Conservation (phyloP, 2,113 vertebrate genomes). For the Girardinichthys multiradiatus region DNA sequence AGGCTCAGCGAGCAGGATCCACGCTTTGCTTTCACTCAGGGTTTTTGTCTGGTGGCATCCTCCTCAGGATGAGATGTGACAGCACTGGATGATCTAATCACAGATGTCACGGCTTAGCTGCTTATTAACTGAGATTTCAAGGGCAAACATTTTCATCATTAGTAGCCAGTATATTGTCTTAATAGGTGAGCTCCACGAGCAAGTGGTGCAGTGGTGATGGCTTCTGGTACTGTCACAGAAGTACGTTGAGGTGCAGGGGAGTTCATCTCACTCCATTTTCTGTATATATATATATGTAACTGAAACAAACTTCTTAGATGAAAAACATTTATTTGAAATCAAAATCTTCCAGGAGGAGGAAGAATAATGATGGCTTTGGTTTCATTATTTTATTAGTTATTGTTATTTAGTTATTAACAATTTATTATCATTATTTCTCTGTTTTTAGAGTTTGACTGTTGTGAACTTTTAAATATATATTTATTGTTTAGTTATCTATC, state of each 20-base stretch:
- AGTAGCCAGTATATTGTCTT: constrained; percentile 33
- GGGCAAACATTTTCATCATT: constrained; percentile 74
- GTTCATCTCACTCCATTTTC: constrained; percentile 35
- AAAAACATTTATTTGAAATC: too few species aligned
- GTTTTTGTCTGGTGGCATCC: constrained; percentile 69
- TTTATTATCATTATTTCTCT: too few species aligned
- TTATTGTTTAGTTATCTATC: too few species aligned
- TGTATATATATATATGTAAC: constrained; percentile 13
- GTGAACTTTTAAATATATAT: too few species aligned
- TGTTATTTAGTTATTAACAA: too few species aligned
- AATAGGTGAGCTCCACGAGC: constrained; percentile 38
- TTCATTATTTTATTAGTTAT: too few species aligned
- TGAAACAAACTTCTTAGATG: too few species aligned
- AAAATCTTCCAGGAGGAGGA: too few species aligned
- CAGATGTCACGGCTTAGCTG: constrained; percentile 71
- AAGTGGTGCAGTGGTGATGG: constrained; percentile 28
- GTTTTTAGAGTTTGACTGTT: too few species aligned
- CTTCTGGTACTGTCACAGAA: constrained; percentile 57
- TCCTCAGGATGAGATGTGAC: constrained; percentile 72
- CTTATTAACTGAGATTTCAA: constrained; percentile 78
- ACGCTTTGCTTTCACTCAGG: constrained; percentile 43
- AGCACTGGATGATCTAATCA: constrained; percentile 73
- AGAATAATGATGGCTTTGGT: too few species aligned
- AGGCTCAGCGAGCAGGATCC: constrained; percentile 32
- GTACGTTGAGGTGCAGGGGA: constrained; percentile 36